Conservation (phyloP, 2,888 invertebrate species). For the Elaeidobius kamerunicus region DNA sequence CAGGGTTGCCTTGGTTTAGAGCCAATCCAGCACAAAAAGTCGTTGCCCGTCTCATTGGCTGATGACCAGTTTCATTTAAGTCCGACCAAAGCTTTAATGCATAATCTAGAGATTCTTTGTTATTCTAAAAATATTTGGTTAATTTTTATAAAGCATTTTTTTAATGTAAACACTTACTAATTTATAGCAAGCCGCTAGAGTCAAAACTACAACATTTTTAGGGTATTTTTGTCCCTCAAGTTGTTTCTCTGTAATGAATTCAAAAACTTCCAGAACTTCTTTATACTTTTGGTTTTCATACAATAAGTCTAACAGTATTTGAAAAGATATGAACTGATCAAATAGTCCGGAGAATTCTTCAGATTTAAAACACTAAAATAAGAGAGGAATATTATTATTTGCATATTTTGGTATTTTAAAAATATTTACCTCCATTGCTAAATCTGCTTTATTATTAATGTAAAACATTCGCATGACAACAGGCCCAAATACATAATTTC, state of each 20-base stretch:
- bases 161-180: conserved; percentile 54
- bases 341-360: conserved; percentile 64
- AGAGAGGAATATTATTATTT: background rate
- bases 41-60: conserved; percentile 59
- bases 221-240: conserved; percentile 65
- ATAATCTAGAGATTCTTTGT: conserved; percentile 62
- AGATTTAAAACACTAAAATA: conserved; percentile 61
- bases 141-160: background rate
- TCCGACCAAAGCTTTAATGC: conserved; percentile 62
- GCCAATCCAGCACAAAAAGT: conserved; percentile 66
- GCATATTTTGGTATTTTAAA: background rate
- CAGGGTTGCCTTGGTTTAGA: conserved; percentile 64
- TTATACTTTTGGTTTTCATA: conserved; percentile 65
- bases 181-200: conserved; percentile 71
- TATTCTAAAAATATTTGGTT: conserved; percentile 57
- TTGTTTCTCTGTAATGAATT: conserved; percentile 59
- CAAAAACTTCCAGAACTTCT: conserved; percentile 63
- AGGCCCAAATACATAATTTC: conserved; percentile 79
- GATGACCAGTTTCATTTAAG: conserved; percentile 55
- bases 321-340: conserved; percentile 65
- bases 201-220: conserved; percentile 63
- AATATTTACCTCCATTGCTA: conserved; percentile 53
- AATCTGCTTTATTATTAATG: conserved; percentile 63
- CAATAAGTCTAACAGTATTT: conserved; percentile 68
- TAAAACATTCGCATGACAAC: conserved; percentile 78